phyloP scores from a whole-genome alignment of 2,888 invertebrate genomes.

The Pteria penguin region DNA sequence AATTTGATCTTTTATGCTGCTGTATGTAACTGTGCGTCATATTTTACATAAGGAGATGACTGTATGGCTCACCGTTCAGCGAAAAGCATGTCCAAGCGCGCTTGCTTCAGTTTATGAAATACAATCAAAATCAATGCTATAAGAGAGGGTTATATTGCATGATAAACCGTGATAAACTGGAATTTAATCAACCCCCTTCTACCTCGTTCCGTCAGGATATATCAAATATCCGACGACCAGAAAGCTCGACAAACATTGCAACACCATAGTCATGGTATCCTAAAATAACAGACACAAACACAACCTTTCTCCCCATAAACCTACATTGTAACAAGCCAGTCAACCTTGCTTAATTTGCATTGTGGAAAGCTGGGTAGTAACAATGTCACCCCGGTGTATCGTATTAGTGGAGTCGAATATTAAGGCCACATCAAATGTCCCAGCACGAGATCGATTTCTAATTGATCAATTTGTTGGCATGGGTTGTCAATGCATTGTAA shows the following conservation, averaged over 20 bases:
- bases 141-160: neutral
- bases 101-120: neutral
- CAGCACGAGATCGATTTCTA: neutral
- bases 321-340: constrained; percentile 2
- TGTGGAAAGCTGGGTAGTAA: constrained; percentile 2
- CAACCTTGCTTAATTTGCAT: constrained; percentile 13
- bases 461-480: neutral
- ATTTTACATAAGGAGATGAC: too few relatives aligned
- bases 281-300: neutral
- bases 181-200: neutral
- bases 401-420: neutral
- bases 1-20: too few relatives aligned
- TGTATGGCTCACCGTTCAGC: too few relatives aligned
- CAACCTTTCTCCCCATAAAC: constrained; percentile 1
- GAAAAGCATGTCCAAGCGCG: neutral
- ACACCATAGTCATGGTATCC: neutral
- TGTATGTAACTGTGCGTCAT: too few relatives aligned
- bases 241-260: neutral
- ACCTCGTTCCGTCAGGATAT: neutral
- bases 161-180: neutral
- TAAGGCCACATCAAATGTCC: neutral
- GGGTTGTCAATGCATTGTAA: neutral
- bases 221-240: neutral
- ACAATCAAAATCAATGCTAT: neutral
- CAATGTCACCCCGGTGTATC: neutral